Evolutionary conservation across 2,113 vertebrate species (phyloP).

Genomic region (Probosciger aterrimus): DNA sequence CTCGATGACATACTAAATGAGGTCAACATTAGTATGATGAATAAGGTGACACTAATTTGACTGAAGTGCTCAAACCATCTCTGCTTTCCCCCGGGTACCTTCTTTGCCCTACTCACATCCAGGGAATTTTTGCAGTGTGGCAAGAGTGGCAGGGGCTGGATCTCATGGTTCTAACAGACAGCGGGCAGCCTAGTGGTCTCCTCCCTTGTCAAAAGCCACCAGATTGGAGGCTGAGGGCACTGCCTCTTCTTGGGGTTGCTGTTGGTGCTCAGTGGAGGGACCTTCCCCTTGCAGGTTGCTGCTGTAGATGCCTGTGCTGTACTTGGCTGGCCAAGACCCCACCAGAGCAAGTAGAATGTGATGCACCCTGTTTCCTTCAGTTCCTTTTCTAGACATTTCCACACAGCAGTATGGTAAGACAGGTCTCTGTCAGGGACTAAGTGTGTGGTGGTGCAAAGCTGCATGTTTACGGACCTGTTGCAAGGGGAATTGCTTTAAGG

Average conservation of each 20-base stretch:
- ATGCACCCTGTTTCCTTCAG: not conserved
- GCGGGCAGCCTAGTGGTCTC: not conserved
- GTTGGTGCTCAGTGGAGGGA: not conserved
- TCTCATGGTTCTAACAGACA: not conserved
- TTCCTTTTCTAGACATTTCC: not conserved
- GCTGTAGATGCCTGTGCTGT: not conserved
- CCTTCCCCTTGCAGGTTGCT: not conserved
- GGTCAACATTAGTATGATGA: not conserved
- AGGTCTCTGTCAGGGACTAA: not conserved
- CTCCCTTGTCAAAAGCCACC: not conserved
- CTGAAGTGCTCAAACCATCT: not conserved
- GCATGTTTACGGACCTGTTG: not conserved
- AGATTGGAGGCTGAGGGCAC: not conserved
- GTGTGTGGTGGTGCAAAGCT: not conserved
- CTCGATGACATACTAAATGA: not conserved
- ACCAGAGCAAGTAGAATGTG: not conserved
- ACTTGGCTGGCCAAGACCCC: not conserved
- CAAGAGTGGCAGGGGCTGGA: not conserved
- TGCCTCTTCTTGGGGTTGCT: not conserved
- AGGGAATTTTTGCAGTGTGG: not conserved
- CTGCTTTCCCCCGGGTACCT: not conserved
- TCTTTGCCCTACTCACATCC: not conserved
- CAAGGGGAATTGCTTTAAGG: not conserved
- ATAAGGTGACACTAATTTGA: not conserved
- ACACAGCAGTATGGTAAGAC: not conserved